phyloP scores from a whole-genome alignment of 1,140 invertebrate genomes.

The Globodera rostochiensis region DNA sequence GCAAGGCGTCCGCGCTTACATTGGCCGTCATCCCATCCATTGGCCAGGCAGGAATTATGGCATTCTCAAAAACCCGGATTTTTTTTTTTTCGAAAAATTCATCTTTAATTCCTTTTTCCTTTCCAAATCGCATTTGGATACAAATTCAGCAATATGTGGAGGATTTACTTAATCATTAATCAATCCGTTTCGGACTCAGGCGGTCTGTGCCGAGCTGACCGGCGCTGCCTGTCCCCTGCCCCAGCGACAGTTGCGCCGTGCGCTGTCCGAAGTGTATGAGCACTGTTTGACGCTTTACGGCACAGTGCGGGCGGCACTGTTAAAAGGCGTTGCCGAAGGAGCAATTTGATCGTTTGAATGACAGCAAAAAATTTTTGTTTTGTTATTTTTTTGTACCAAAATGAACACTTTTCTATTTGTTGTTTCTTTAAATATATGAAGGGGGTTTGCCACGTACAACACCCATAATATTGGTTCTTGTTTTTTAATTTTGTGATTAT shows the following conservation, averaged over 20 bases:
- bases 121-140: neutral
- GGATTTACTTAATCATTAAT: no score
- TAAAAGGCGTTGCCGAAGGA: neutral
- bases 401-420: no score
- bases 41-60: conserved; percentile 18
- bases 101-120: neutral
- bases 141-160: neutral
- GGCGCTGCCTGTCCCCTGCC: neutral
- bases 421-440: no score
- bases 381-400: no score
- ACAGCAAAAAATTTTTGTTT: neutral
- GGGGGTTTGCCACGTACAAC: no score
- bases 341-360: neutral
- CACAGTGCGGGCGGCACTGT: neutral
- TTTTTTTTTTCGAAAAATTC: no score
- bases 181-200: neutral
- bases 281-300: conserved; percentile 8
- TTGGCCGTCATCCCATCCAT: conserved; percentile 29
- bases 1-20: conserved; percentile 16
- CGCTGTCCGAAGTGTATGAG: neutral
- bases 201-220: conserved; percentile 1
- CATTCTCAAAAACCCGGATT: no score
- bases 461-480: no score
- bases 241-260: neutral
- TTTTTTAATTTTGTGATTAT: no score